Conservation (phyloP, 1,140 invertebrate genomes). For the Apis laboriosa region DNA sequence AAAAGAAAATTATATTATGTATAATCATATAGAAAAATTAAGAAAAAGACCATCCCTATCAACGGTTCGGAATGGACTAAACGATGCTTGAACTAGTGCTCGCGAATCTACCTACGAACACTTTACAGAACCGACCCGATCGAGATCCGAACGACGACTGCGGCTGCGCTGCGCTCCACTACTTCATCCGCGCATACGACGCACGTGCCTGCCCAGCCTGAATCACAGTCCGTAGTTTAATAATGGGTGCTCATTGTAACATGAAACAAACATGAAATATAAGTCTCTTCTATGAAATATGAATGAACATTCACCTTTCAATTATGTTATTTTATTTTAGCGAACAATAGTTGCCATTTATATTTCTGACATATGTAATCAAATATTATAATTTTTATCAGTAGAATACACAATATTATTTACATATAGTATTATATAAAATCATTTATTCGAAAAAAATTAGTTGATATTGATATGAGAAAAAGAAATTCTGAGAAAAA, state of each 20-base stretch:
- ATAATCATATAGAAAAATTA: background rate
- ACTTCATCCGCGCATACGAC: constrained; percentile 3
- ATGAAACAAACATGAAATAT: constrained; percentile 22
- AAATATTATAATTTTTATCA: background rate
- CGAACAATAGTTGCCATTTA: background rate
- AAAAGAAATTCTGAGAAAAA: too few relatives aligned
- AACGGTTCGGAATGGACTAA: constrained; percentile 35
- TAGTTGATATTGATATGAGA: background rate
- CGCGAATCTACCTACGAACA: constrained; percentile 5
- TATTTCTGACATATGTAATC: background rate
- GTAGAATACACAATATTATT: background rate
- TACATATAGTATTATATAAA: background rate
- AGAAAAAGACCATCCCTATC: background rate
- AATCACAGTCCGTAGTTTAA: constrained; percentile 30
- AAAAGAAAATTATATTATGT: background rate
- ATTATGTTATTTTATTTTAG: constrained; percentile 1
- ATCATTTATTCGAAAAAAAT: background rate
- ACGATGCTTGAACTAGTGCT: constrained; percentile 7
- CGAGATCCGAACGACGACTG: constrained; percentile 48
- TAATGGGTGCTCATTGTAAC: constrained; percentile 29
- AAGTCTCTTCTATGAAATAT: background rate
- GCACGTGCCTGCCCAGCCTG: constrained; percentile 42
- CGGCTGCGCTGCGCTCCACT: constrained; percentile 36
- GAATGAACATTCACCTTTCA: constrained; percentile 11
- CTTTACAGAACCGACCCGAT: constrained; percentile 11